Percentiles rank a stretch among this genome's conserved stretches.
Evolutionary conservation across 2,113 vertebrate genomes (phyloP).

Genomic region (Nannospalax galili): DNA sequence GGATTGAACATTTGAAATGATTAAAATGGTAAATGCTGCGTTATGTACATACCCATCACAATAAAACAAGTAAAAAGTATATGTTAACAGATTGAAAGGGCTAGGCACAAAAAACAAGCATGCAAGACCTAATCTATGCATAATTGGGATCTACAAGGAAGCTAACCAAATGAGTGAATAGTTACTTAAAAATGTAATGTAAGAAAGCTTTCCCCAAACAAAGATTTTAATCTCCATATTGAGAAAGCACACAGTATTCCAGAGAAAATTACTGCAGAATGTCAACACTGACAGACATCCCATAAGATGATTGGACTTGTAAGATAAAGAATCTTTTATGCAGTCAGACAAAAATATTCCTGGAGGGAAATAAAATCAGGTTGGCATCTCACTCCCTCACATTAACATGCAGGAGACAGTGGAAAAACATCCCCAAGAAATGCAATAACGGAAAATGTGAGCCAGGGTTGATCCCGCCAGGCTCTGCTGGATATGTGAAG

Average conservation of each 20-base stretch:
- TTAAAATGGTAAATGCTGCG: not conserved
- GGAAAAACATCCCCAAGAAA: constrained; percentile 9
- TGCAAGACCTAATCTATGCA: not conserved
- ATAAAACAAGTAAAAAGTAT: not conserved
- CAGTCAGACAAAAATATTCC: constrained; percentile 21
- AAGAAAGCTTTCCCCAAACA: not conserved
- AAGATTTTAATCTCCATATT: constrained; percentile 22
- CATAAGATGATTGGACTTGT: not conserved
- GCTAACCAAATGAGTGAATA: not conserved
- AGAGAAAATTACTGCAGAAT: not conserved
- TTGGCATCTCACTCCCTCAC: not conserved
- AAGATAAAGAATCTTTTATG: not conserved
- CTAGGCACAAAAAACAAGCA: not conserved
- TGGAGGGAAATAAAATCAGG: constrained; percentile 19
- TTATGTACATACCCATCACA: not conserved
- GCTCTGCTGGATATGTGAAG: not conserved
- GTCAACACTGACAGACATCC: not conserved
- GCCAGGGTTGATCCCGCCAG: not conserved
- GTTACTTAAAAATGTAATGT: not conserved
- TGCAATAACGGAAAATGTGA: not conserved
- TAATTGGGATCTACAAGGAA: not conserved
- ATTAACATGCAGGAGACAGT: constrained; percentile 51
- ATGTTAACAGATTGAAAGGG: not conserved
- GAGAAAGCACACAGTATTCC: not conserved
- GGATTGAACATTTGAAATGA: not conserved